Base-by-base conservation (phyloP, 2,888 invertebrate species). In the Drosophila kanekoi region DNA sequence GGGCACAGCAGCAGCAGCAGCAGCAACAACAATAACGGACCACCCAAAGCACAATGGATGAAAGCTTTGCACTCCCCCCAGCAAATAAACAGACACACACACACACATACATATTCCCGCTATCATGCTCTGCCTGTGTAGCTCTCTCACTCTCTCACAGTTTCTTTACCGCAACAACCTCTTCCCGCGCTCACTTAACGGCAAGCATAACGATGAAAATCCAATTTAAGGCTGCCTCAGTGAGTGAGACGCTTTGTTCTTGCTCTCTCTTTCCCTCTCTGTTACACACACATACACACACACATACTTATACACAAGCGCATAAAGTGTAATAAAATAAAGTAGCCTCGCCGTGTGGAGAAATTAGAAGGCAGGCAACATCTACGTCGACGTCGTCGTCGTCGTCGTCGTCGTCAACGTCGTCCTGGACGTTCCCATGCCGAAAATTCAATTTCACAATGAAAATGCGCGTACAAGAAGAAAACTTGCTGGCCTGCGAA, bases 391-490 rank as follows among this genome's bases (percentile, higher is more conserved):
- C 43, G 53, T 47, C 38, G 10, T 38, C 45, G 49, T 23, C 23
- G 1, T 1, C 18, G 18, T 18, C 18, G 18, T 45, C 18, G 44
- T 38, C 60, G 59, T 65, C 18, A 23, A 43, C 40, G 59, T 41
- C 23, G 61, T 70, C 77, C 74, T 73, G 75, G 73, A 77, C 77
- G 62, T 77, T 73, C 74, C 75, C 86, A 72, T 85, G 80, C 75
- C 78, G 86, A 86, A 92, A 92, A 91, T 91, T 91, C 82, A 91
- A 91, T 92, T 91, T 90, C 85, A 72, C 80, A 90, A 87, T 72
- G 79, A 83, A 84, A 87, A 81, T 77, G 81, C 72, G 76, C 79
- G 77, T 70, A 68, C 72, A 69, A 38, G 40, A 81, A 81, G 82
- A 84, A 89, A 87, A 68, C 65, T 75, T 85, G 78, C 77, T 81